A percentile compares a stretch with the other conserved stretches of the same genome.
Evolutionary conservation across 2,888 invertebrate genomes (phyloP).

Genomic region (Chromoteleia sp.): DNA sequence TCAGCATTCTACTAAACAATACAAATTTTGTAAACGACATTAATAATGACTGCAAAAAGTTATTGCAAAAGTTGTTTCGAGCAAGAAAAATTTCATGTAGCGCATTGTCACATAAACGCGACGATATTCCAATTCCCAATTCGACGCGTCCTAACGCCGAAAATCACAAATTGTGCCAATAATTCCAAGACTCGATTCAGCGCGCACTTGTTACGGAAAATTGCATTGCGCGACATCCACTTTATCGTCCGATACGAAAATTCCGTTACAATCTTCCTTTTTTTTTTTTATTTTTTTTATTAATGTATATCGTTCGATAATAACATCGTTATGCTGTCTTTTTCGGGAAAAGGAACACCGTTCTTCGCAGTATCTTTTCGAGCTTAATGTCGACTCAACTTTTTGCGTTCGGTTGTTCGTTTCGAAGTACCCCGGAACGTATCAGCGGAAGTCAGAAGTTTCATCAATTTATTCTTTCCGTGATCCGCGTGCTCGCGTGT

Average conservation of each 20-base stretch:
- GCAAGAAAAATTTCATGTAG: too few species aligned
- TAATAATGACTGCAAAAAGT: too few species aligned
- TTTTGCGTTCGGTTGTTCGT: too few species aligned
- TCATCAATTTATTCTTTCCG: constrained; percentile 54
- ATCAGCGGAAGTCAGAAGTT: constrained; percentile 32
- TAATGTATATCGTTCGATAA: constrained; percentile 12
- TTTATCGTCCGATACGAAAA: constrained; percentile 25
- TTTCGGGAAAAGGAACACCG: neutral
- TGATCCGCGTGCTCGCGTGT: constrained; percentile 52
- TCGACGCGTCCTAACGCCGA: constrained; percentile 2
- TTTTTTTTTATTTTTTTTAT: too few species aligned
- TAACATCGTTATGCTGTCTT: constrained; percentile 1
- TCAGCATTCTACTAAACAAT: too few species aligned
- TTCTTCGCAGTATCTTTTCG: neutral
- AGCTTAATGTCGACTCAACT: too few species aligned
- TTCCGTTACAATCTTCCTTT: constrained; percentile 5
- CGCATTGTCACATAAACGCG: neutral
- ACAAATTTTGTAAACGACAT: too few species aligned
- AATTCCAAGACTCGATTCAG: constrained; percentile 33
- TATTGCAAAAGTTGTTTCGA: too few species aligned
- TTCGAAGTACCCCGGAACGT: too few species aligned
- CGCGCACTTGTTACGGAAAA: constrained; percentile 37
- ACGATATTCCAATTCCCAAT: constrained; percentile 7
- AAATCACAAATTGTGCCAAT: constrained; percentile 35
- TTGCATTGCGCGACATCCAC: constrained; percentile 19